A percentile compares a stretch with the other conserved stretches of the same genome.
phyloP scores from a whole-genome alignment of 2,113 vertebrate genomes.

The Perca fluviatilis region DNA sequence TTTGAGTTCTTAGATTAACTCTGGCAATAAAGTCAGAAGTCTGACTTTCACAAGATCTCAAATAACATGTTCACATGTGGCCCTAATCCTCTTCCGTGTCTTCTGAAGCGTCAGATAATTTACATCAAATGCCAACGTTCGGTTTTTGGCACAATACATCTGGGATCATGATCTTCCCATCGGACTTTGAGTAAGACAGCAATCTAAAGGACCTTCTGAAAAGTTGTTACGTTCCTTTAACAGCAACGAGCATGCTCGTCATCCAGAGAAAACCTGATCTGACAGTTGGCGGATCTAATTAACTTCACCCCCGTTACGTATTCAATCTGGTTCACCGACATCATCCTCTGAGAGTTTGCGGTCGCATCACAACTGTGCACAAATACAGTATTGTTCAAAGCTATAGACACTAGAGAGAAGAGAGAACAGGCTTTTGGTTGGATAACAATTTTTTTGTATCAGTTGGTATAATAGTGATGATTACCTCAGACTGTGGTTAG shows the following conservation, averaged over 20 bases:
- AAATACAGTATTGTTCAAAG: neutral
- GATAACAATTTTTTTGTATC: neutral
- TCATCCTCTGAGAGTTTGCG: neutral
- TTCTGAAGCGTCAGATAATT: too few species aligned
- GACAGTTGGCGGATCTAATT: neutral
- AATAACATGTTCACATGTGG: too few species aligned
- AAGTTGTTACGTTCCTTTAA: neutral
- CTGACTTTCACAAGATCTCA: too few species aligned
- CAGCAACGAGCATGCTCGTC: neutral
- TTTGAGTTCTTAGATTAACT: too few species aligned
- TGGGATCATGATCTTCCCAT: neutral
- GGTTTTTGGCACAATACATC: neutral
- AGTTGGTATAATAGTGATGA: neutral
- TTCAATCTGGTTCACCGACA: neutral
- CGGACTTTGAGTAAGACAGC: neutral
- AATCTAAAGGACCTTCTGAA: neutral
- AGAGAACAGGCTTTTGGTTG: neutral
- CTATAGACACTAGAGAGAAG: neutral
- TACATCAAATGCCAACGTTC: too few species aligned
- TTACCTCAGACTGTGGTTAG: neutral
- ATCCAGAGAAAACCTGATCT: neutral
- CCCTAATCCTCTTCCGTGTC: too few species aligned
- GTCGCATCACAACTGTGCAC: neutral
- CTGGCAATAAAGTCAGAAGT: too few species aligned
- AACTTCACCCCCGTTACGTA: neutral